Evolutionary conservation across 1,140 invertebrate species (phyloP), one percentile per base, ranked within the genome.

Genomic region (Pissodes strobi): DNA sequence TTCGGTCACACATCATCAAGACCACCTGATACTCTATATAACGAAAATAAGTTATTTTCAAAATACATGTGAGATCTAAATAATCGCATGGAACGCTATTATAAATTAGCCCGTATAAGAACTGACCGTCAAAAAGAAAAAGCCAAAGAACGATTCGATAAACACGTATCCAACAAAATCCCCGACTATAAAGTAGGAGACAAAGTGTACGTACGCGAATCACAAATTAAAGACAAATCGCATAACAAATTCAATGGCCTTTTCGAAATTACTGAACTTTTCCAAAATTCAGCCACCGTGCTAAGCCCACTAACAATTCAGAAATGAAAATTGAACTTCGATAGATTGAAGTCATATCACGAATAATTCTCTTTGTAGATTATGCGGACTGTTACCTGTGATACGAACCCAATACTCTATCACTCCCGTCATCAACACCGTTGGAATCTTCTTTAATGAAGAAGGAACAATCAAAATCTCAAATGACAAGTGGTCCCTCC

Each of bases 181-280:
- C 13, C 1, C 3, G 19, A 46, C 5, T 46, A 30, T 48, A 18
- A 48, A 59, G 10, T 30, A 17, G 27, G 43, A 15, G 19, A 59
- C 12, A 46, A 59, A 30, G 56, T 59, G 2, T 46, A 59, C 30
- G 19, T 59, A 10, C 46, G 37, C 17, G 56, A 59, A 48, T 46
- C 56, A 8, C 56, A 59, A 25, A 45, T 59, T 46, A 48, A 46
- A 59, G n/a, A 46, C 18, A 59, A 59, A 59, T 9, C 27, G 1
- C 22, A 46, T 34, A 67, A 59, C 15, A 48, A 60, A 60, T 64
- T 64, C 48, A 60, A 55, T 56, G 60, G 61, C 0, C 66, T 56
- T 12, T 64, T 62, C 27, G 30, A 57, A 62, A 58, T 53, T 13
- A 41, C 22, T n/a, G 34, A 49, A 64, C 13, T 56, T 4, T 45